These are phyloP conservation scores for Megamerina dolium DNA, from an alignment of 2,888 invertebrate species.

Conservation along the genomic window DNA sequence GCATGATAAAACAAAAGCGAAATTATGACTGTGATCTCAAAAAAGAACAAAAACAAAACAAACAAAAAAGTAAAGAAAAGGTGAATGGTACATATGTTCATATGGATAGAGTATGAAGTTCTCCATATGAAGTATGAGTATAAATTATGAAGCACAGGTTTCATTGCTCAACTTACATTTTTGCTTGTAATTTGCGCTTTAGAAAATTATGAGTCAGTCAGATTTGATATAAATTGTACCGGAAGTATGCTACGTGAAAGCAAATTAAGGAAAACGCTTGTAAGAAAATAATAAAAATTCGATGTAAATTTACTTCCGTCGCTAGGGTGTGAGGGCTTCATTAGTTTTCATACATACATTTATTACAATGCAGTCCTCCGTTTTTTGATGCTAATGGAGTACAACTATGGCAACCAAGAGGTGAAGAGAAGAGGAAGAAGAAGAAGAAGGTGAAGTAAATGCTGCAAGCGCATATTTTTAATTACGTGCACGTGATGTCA, in stretches of 20 bases:
- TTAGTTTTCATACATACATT: background rate
- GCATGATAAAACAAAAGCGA: too few species aligned
- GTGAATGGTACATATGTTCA: too few species aligned
- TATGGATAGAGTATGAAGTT: too few species aligned
- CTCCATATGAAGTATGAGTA: background rate
- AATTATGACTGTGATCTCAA: too few species aligned
- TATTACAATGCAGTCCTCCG: too few species aligned
- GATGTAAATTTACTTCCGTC: background rate
- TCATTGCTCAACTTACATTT: constrained; percentile 1
- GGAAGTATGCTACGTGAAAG: constrained; percentile 4
- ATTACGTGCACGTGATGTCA: constrained; percentile 25
- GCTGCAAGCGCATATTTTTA: constrained; percentile 21
- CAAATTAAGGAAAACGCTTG: constrained; percentile 5
- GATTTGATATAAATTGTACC: constrained; percentile 11
- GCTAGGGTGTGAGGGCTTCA: background rate
- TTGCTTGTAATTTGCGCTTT: background rate
- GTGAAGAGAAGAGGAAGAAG: too few species aligned
- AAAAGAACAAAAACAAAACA: too few species aligned
- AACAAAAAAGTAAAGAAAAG: too few species aligned
- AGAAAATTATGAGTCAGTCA: constrained; percentile 10
- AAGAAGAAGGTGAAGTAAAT: too few species aligned
- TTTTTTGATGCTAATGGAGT: too few species aligned
- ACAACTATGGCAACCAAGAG: too few species aligned
- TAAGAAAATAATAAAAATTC: background rate
- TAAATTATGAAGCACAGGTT: background rate